A percentile compares a stretch with the other conserved stretches of the same genome.
Conservation (phyloP, 2,888 invertebrate species). For the Drosophila neonasuta region DNA sequence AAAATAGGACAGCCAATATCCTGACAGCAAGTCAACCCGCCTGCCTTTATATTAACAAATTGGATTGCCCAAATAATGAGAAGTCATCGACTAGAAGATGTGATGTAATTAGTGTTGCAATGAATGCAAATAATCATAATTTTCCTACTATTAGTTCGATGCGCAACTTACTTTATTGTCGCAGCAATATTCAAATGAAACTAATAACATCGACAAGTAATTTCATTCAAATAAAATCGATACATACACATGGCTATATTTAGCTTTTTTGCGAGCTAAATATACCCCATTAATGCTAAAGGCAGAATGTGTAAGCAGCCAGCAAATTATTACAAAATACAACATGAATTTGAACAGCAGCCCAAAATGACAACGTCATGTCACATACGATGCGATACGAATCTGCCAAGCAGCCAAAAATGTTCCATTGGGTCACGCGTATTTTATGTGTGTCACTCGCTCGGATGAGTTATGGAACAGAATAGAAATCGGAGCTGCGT, state of each 20-base stretch:
- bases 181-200: not conserved
- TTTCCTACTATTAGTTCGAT: not conserved
- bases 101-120: not conserved
- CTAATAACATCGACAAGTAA: not conserved
- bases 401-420: conserved; percentile 10
- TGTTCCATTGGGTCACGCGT: conserved; percentile 34
- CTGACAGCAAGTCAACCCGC: conserved; percentile 33
- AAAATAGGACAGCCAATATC: conserved; percentile 32
- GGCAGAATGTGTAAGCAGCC: conserved; percentile 2
- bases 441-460: conserved; percentile 35
- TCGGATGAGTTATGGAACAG: conserved; percentile 35
- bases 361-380: conserved; percentile 5
- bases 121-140: not conserved
- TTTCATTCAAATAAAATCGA: not conserved
- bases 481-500: conserved; percentile 36
- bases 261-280: not conserved
- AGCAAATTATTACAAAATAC: conserved; percentile 10
- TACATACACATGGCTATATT: not conserved
- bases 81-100: not conserved
- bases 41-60: conserved; percentile 17
- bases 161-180: not conserved
- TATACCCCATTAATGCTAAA: not conserved
- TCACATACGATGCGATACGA: conserved; percentile 1
- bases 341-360: conserved; percentile 7
- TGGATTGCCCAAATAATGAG: conserved; percentile 12